Conservation (phyloP, 2,113 vertebrate genomes). For the Craseonycteris thonglongyai region DNA sequence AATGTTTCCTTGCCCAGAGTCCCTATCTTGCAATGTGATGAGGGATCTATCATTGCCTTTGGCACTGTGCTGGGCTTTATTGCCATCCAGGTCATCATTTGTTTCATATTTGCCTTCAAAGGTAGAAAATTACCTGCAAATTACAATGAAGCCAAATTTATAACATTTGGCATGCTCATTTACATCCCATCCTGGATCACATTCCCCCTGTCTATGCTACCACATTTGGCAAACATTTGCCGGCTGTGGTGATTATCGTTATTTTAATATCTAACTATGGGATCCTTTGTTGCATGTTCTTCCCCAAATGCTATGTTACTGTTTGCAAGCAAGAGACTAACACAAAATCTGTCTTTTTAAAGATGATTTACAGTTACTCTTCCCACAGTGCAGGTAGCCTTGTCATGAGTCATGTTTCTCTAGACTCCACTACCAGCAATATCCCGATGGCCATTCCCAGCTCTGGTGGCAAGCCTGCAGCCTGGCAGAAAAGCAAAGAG, state of each 20-base stretch:
- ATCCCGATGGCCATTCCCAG: not conserved
- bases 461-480: not conserved
- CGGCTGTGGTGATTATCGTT: conserved; percentile 89
- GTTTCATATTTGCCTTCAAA: conserved; percentile 90
- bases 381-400: conserved; percentile 75
- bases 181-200: conserved; percentile 91
- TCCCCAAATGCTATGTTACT: conserved; percentile 91
- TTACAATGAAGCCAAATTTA: conserved; percentile 92
- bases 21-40: conserved; percentile 84
- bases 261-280: conserved; percentile 92
- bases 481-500: conserved; percentile 56
- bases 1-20: conserved; percentile 67
- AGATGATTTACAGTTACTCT: conserved; percentile 85
- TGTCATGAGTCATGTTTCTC: conserved; percentile 72
- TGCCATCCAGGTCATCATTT: conserved; percentile 82
- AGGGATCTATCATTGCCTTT: conserved; percentile 85
- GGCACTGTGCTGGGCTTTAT: conserved; percentile 88
- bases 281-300: conserved; percentile 87
- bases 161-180: conserved; percentile 92
- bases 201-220: conserved; percentile 88
- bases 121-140: conserved; percentile 89
- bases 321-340: conserved; percentile 88
- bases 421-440: conserved; percentile 59
- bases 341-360: conserved; percentile 87
- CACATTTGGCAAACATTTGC: conserved; percentile 86